Base-by-base conservation (phyloP, 2,113 vertebrate species). In the Petrocephalus zakoni region DNA sequence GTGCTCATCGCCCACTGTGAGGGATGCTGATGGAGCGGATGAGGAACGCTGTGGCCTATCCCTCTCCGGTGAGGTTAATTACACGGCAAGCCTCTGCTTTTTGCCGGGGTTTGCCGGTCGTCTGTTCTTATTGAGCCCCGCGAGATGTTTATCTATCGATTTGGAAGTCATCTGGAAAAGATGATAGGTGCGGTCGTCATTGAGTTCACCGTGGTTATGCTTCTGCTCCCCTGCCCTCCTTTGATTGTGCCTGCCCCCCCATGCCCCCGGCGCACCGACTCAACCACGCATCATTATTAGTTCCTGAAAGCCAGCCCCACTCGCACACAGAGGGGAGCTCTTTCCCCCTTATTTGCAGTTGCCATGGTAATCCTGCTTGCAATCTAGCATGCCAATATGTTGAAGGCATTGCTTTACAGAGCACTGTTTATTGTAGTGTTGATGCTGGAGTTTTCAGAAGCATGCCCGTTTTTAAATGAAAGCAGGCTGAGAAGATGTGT, bases 301-400 rank as follows among this genome's bases (percentile, higher is more conserved):
- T 68, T 81, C 68, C 55, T 89, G 83, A 89, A 61, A 78, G 72
- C 51, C 64, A 4, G 25, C 17, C 55, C 53, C 34, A 42, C 85
- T 56, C 85, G 2, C 34, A 22, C 61, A 82, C 78, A 87, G 88
- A 78, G n/a, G 46, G 58, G 68, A 81, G 86, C 72, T 51, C 64
- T 68, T 87, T 81, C 75, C 46, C 88, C 58, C 85, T 88, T 89
- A 86, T 78, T 88, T 87, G 88, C 72, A 13, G 90, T 93, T 93
- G 58, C 90, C 86, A 89, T 91, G 90, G 89, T 84, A 85, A 89
- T 87, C 52, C 52, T 29, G 4, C 84, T 88, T 75, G 72, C 58
- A 61, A 52, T 29, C 53, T 85, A 17, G 52, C 82, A 56, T 37
- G 15, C 58, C 53, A 75, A 78, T 86, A 42, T 53, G 34, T 78